Conservation (phyloP, 2,888 invertebrate species). For the Asteroscopus sphinx region DNA sequence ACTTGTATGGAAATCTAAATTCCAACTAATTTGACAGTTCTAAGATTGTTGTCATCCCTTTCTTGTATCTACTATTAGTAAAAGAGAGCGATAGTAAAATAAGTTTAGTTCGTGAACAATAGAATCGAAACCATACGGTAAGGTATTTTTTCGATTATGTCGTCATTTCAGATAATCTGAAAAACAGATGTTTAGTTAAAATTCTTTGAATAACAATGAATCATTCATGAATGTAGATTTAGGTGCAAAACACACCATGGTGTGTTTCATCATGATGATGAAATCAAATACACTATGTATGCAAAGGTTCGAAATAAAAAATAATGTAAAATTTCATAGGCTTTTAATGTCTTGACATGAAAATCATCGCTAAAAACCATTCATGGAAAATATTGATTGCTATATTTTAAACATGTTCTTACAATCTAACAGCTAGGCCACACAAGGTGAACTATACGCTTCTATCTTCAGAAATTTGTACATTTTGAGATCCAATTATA, state of each 20-base stretch:
- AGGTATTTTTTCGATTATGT: constrained; percentile 15
- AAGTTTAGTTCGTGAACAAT: too few species aligned
- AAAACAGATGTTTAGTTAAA: constrained; percentile 49
- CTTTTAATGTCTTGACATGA: constrained; percentile 76
- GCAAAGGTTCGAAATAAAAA: constrained; percentile 36
- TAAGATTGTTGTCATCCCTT: too few species aligned
- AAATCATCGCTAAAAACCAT: constrained; percentile 79
- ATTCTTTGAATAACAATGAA: constrained; percentile 56
- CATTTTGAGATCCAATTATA: constrained; percentile 80
- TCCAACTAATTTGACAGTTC: too few species aligned
- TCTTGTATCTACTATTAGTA: too few species aligned
- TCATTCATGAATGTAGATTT: constrained; percentile 58
- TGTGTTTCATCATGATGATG: too few species aligned
- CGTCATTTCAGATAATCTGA: constrained; percentile 38
- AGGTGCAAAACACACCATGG: constrained; percentile 53
- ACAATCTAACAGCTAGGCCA: constrained; percentile 76
- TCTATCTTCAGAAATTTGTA: constrained; percentile 68
- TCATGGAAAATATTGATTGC: constrained; percentile 78
- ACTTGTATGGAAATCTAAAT: too few species aligned
- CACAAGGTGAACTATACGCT: constrained; percentile 60
- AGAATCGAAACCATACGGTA: too few species aligned
- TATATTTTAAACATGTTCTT: constrained; percentile 75
- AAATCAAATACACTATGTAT: constrained; percentile 13
- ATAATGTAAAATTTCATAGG: constrained; percentile 66
- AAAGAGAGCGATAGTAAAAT: too few species aligned